These are phyloP conservation scores for Tipula confusa DNA, from an alignment of 2,888 invertebrate species.

Conservation along the genomic window DNA sequence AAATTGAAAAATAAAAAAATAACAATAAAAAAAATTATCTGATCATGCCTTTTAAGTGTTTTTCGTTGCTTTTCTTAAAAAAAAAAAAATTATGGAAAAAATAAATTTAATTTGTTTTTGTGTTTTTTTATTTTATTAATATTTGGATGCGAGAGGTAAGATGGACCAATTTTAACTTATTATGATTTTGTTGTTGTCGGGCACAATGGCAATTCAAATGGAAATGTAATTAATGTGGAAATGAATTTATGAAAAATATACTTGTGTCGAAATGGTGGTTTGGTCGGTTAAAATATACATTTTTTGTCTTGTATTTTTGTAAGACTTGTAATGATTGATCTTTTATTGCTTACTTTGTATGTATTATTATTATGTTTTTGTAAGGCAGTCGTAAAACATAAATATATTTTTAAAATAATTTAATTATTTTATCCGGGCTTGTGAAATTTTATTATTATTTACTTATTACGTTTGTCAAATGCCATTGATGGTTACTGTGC, in stretches of 20 bases:
- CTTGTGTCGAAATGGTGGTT: background rate
- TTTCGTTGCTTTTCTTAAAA: background rate
- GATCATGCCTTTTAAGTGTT: constrained; percentile 25
- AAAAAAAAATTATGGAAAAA: background rate
- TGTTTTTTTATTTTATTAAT: background rate
- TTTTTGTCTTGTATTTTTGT: background rate
- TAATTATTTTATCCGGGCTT: background rate
- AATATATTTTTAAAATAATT: background rate
- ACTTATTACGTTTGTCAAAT: no score
- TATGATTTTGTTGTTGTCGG: background rate
- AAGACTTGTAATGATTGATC: background rate
- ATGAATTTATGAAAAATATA: background rate
- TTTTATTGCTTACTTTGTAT: background rate
- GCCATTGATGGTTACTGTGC: no score
- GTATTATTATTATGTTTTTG: background rate
- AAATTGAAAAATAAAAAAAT: constrained; percentile 25
- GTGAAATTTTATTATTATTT: background rate
- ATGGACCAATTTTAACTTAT: background rate
- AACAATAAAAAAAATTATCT: constrained; percentile 6
- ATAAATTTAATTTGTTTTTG: background rate
- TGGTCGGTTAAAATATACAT: background rate
- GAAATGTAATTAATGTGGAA: background rate
- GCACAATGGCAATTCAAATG: background rate
- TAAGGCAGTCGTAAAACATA: background rate
- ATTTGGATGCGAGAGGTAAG: background rate